phyloP scores from a whole-genome alignment of 2,113 vertebrate species.

The Poeciliopsis retropinna region DNA sequence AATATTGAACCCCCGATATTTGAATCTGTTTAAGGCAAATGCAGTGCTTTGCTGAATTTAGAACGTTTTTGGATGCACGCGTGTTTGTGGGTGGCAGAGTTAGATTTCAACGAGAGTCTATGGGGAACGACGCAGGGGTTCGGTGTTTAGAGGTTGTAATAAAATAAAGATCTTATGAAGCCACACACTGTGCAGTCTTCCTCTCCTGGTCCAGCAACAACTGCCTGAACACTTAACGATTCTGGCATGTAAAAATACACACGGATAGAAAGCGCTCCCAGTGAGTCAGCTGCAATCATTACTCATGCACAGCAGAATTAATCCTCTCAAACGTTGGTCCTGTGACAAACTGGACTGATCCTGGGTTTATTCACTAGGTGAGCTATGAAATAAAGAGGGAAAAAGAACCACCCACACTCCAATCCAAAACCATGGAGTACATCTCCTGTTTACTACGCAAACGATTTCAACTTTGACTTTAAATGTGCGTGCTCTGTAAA shows the following conservation, averaged over 20 bases:
- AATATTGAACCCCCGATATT: conserved; percentile 15
- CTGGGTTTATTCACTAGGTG: conserved; percentile 31
- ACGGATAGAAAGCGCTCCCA: conserved; percentile 15
- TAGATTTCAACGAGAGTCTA: conserved; percentile 25
- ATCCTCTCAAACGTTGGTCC: conserved; percentile 49
- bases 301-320: conserved; percentile 16
- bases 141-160: conserved; percentile 28
- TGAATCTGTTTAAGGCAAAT: conserved; percentile 20
- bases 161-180: conserved; percentile 52
- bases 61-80: conserved; percentile 22
- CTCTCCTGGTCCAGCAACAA: conserved; percentile 18
- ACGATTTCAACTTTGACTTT: conserved; percentile 1
- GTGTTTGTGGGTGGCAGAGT: conserved; percentile 12
- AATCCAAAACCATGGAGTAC: background rate
- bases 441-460: conserved; percentile 24
- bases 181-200: conserved; percentile 1
- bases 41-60: conserved; percentile 32
- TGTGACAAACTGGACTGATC: conserved; percentile 54
- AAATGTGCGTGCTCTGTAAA: background rate
- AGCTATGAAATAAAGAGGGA: conserved; percentile 34
- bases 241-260: background rate
- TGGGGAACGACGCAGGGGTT: conserved; percentile 31
- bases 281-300: conserved; percentile 64
- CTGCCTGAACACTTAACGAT: background rate
- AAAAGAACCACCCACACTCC: conserved; percentile 49